Conservation (phyloP, 2,113 vertebrate species). For the Hippoglossus stenolepis region DNA sequence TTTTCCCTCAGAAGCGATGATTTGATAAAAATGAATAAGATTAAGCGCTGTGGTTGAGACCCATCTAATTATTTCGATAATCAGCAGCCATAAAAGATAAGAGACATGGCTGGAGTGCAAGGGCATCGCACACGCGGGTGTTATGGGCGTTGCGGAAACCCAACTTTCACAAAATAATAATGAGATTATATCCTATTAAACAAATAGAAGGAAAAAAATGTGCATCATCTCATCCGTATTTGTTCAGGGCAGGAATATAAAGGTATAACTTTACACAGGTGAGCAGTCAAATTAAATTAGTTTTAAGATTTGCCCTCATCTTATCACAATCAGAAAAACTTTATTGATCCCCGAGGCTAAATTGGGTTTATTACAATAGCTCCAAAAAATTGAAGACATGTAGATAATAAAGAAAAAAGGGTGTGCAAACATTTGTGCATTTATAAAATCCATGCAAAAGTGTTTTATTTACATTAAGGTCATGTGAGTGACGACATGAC, state of each 20-base stretch:
- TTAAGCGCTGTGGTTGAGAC: slow-evolving; percentile 55
- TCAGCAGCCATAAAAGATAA: slow-evolving; percentile 53
- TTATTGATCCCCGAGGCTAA: not conserved
- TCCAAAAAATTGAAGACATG: not conserved
- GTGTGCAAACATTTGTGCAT: not conserved
- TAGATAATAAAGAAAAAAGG: not conserved
- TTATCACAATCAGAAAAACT: not conserved
- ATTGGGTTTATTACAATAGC: not conserved
- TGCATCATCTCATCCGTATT: not conserved
- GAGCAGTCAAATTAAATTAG: not conserved
- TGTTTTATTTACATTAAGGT: too few relatives aligned
- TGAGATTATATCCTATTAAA: slow-evolving; percentile 15
- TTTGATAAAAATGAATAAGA: slow-evolving; percentile 61
- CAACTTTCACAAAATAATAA: not conserved
- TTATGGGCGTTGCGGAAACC: not conserved
- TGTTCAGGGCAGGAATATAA: not conserved
- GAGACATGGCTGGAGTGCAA: slow-evolving; percentile 19
- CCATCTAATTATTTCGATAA: slow-evolving; percentile 68
- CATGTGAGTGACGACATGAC: too few relatives aligned
- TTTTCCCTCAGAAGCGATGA: slow-evolving; percentile 63
- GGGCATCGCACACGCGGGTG: not conserved
- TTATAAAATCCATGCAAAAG: too few relatives aligned
- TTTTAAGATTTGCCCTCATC: not conserved
- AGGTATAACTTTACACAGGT: not conserved
- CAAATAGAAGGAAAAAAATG: not conserved